Base-by-base conservation (phyloP, 2,888 invertebrate genomes). In the Heteropelma amictum region DNA sequence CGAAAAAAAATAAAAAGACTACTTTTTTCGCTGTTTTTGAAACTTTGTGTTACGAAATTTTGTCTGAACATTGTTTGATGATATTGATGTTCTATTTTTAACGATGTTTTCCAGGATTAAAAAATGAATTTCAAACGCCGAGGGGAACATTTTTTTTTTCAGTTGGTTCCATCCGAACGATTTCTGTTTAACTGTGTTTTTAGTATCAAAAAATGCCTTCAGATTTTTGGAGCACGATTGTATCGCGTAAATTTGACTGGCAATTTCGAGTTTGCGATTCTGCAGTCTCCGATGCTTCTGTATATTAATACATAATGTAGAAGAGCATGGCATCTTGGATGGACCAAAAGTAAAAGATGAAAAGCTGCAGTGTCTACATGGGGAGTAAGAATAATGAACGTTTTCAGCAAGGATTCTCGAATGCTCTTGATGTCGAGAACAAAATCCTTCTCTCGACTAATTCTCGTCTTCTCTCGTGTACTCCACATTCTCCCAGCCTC, bases 361-460 rank as follows among this genome's bases (percentile, higher is more conserved):
- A 40, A 63, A 67, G 65, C 53, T 61, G 67, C 45, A 33, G 70
- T 78, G 78, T 81, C 80, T 79, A 77, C 80, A 79, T 72, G 76
- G 79, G 79, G 81, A 82, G 51, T 84, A 83, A 83, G 80, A 83
- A 84, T 84, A 85, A 85, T 84, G 83, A 84, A 83, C 81, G 82
- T 80, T 80, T 71, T 76, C 70, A 12, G 77, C 70, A 82, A 82
- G 80, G 80, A 84, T 83, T 83, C 81, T 80, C 77, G 78, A 82
- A 83, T 79, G 80, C 81, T 80, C 81, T 81, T 79, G 77, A 82
- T 78, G 82, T 81, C 80, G 77, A 77, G 81, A 71, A 63, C 64
- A 65, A 67, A 53, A 70, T 70, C 47, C 60, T 61, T 28, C 68
- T 65, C 38, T 54, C 60, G n/a, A 49, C 60, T 64, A 73, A 60